Percentiles rank a stretch among this genome's conserved stretches.
These are phyloP conservation scores for Epinephelus malabaricus DNA, from an alignment of 2,797 vertebrate species.

Conservation along the genomic window DNA sequence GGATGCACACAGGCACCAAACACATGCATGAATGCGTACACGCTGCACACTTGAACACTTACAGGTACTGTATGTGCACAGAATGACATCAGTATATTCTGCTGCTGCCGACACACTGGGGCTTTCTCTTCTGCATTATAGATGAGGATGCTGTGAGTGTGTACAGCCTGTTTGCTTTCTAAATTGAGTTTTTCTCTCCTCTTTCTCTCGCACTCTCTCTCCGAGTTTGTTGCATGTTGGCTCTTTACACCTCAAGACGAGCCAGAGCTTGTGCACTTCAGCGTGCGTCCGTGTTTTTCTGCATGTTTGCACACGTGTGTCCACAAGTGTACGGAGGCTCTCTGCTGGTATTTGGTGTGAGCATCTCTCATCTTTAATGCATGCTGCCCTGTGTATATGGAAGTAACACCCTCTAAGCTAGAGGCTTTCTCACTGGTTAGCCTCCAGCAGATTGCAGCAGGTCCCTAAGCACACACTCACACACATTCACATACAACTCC, in stretches of 20 bases:
- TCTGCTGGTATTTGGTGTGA: slow-evolving; percentile 51
- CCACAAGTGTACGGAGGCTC: slow-evolving; percentile 37
- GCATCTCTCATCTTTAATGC: slow-evolving; percentile 76
- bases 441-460: slow-evolving; percentile 36
- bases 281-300: slow-evolving; percentile 26
- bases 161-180: slow-evolving; percentile 75
- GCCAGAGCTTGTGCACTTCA: slow-evolving; percentile 25
- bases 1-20: slow-evolving; percentile 17
- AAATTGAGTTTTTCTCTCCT: slow-evolving; percentile 63
- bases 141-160: slow-evolving; percentile 66
- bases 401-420: slow-evolving; percentile 60
- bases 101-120: slow-evolving; percentile 57
- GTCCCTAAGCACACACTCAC: slow-evolving; percentile 22
- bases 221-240: slow-evolving; percentile 30
- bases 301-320: slow-evolving; percentile 26
- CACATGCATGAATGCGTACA: slow-evolving; percentile 27
- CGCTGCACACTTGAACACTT: slow-evolving; percentile 23
- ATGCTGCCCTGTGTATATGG: slow-evolving; percentile 59
- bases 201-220: not conserved
- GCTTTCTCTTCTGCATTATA: slow-evolving; percentile 77
- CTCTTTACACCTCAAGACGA: slow-evolving; percentile 35
- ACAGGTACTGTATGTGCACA: slow-evolving; percentile 26
- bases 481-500: slow-evolving; percentile 11
- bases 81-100: slow-evolving; percentile 56
- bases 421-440: slow-evolving; percentile 54